A percentile compares a stretch with the other conserved stretches of the same genome.
Conservation (phyloP, 1,140 invertebrate genomes). For the Leptopilina clavipes region DNA sequence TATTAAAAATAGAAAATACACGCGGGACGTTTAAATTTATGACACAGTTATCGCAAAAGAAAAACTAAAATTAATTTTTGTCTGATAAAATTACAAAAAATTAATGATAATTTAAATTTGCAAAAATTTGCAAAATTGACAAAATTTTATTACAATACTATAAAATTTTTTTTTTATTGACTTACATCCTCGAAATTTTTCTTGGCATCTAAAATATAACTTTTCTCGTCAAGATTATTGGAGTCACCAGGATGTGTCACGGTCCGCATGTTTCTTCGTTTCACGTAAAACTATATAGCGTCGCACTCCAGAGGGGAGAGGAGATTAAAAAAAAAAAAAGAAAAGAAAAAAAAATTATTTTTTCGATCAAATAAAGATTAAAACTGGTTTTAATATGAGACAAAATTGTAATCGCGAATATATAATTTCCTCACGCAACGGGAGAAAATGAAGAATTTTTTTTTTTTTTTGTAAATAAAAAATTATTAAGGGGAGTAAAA, state of each 20-base stretch:
- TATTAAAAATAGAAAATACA: not conserved
- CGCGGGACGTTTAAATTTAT: not conserved
- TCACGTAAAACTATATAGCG: not conserved
- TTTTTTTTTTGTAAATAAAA: not conserved
- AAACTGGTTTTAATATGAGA: constrained; percentile 12
- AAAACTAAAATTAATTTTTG: not conserved
- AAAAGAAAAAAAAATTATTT: too few relatives aligned
- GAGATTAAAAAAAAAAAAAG: not conserved
- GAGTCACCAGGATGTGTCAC: constrained; percentile 44
- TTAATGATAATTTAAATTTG: too few relatives aligned
- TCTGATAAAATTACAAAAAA: too few relatives aligned
- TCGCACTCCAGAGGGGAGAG: not conserved
- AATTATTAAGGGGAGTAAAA: not conserved
- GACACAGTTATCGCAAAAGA: too few relatives aligned
- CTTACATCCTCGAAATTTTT: constrained; percentile 70
- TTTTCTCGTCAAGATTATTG: constrained; percentile 66
- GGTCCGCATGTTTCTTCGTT: not conserved
- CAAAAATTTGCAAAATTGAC: too few relatives aligned
- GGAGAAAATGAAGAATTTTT: too few relatives aligned
- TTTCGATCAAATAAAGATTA: not conserved
- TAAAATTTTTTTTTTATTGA: constrained; percentile 41
- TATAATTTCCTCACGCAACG: too few relatives aligned
- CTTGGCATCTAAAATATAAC: constrained; percentile 71
- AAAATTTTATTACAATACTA: too few relatives aligned
- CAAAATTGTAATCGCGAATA: not conserved